Evolutionary conservation across 1,140 invertebrate genomes (phyloP).

Genomic region (Acyrthosiphon pisum): DNA sequence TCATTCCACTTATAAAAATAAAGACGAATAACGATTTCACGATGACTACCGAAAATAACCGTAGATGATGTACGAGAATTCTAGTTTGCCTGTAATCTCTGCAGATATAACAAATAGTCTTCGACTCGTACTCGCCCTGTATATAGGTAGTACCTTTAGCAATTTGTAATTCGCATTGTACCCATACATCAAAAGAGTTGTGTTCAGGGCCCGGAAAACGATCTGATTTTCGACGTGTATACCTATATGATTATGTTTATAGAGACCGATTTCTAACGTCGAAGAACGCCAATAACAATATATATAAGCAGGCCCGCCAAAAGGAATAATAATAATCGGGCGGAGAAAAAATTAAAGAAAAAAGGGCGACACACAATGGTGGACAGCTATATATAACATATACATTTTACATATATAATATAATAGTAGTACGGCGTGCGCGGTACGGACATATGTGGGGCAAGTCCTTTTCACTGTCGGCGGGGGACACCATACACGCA

Average conservation of each 20-base stretch:
- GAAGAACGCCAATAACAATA: slow-evolving; percentile 41
- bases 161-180: slow-evolving; percentile 47
- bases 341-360: slow-evolving; percentile 33
- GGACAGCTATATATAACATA: slow-evolving; percentile 10
- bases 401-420: slow-evolving; percentile 1
- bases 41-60: background rate
- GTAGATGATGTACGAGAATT: background rate
- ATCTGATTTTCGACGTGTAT: slow-evolving; percentile 37
- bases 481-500: background rate
- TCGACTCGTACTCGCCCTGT: background rate
- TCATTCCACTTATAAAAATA: background rate
- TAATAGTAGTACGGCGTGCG: background rate
- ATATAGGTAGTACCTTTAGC: background rate
- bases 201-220: background rate
- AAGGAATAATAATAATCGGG: slow-evolving; percentile 28
- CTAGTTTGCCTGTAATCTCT: background rate
- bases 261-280: slow-evolving; percentile 27
- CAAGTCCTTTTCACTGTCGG: slow-evolving; percentile 34
- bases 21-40: background rate
- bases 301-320: background rate
- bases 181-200: slow-evolving; percentile 50
- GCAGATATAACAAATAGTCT: background rate
- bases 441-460: slow-evolving; percentile 6
- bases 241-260: background rate
- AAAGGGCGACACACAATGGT: slow-evolving; percentile 56